These are phyloP conservation scores for Habropoda laboriosa DNA, from an alignment of 1,140 invertebrate species.

Conservation along the genomic window DNA sequence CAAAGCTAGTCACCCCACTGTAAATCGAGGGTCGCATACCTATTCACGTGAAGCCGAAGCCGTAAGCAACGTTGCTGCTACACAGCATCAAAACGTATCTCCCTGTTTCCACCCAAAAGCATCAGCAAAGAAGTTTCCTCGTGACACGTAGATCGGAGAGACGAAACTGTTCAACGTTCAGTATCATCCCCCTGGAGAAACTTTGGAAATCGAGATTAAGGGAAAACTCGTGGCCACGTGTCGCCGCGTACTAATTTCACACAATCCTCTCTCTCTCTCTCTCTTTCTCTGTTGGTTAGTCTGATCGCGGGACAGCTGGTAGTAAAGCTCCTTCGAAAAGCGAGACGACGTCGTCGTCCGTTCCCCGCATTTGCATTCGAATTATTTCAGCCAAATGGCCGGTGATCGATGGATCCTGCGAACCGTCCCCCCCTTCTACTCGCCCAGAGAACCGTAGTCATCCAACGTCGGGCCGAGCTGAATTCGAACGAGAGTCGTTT, in stretches of 20 bases:
- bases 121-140: too few relatives aligned
- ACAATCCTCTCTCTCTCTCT: too few relatives aligned
- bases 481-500: conserved; percentile 60
- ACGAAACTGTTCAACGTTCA: too few relatives aligned
- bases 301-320: conserved; percentile 47
- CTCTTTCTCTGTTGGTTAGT: neutral
- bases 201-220: neutral
- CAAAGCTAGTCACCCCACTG: neutral
- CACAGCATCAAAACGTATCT: too few relatives aligned
- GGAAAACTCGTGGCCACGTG: neutral
- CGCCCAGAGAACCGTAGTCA: conserved; percentile 3
- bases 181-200: neutral
- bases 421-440: neutral
- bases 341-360: conserved; percentile 47
- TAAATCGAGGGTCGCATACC: neutral
- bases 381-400: conserved; percentile 62
- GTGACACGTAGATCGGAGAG: neutral
- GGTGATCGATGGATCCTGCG: conserved; percentile 57
- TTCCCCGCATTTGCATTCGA: conserved; percentile 59
- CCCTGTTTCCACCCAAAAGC: too few relatives aligned
- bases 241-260: conserved; percentile 26
- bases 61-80: neutral
- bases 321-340: conserved; percentile 52
- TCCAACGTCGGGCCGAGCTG: conserved; percentile 34
- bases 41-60: neutral